Base-by-base conservation (phyloP, 2,113 vertebrate species). In the Acanthochromis polyacanthus region DNA sequence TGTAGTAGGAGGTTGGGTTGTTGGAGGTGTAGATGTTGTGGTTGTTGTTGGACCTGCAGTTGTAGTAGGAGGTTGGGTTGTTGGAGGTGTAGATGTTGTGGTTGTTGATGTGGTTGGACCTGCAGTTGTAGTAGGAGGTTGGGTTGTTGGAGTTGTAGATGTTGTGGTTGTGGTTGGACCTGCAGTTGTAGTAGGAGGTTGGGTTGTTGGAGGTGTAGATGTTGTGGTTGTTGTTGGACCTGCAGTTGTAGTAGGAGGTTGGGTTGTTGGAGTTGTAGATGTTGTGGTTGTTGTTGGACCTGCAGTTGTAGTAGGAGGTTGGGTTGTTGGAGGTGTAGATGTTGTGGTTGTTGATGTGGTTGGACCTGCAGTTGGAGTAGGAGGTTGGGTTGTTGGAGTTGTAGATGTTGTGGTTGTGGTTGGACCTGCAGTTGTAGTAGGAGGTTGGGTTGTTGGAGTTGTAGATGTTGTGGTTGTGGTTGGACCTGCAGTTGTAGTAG, bases 301-400 rank as follows among this genome's bases (percentile, higher is more conserved):
- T 20, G 64, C 6, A 1, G 64, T 59, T 60, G 74, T 77, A 17
- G 63, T 46, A 6, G 28, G 20, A 20, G 22, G 65, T 40, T 40
- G 38, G 38, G 2, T n/a, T 50, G 36, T 52, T 14, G 45, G 0
- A 2, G 38, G 0, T 38, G 36, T 38, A 9, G 4, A 15, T 2
- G 30, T 67, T 17, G 75, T 77, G 11, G 65, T 16, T 43, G 50
- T 3, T 0, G 7, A 32, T n/a, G 2, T 4, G 10, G 66, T 57
- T 69, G 57, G 22, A 17, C 14, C 36, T 38, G 66, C 45, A 20
- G 71, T 64, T 1, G 68, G 58, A 1, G 52, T 5, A 2, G 76
- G 5, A 23, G 52, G 36, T 10, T 38, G 3, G 11, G n/a, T 55
- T 1, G 45, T 48, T 28, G 56, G 1, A 0, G 69, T 57, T 28